Evolutionary conservation across 2,888 invertebrate genomes (phyloP), one percentile per base, ranked within the genome.

Genomic region (Lasioglossum villosulum): DNA sequence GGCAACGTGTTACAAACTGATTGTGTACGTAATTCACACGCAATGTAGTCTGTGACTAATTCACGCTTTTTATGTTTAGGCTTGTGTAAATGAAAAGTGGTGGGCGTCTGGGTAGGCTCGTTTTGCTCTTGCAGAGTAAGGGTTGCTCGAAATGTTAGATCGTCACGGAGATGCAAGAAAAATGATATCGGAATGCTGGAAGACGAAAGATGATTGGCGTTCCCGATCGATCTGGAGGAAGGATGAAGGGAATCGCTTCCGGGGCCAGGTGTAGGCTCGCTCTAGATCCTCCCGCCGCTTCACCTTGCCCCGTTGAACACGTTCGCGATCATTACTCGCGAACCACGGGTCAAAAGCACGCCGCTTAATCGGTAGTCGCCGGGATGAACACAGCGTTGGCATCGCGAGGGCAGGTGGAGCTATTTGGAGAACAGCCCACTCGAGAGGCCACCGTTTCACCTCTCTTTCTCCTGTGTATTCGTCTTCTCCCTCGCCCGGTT

Each of bases 351-450:
- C 74, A 88, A 85, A 90, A 90, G 86, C 84, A 83, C 83, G 78
- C 59, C 78, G 75, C 56, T 79, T 83, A 81, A 83, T 83, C 83
- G 84, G 73, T 70, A 73, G 77, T 75, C 72, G 68, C 79, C 75
- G 90, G 84, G 88, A 90, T 87, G 90, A 90, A 83, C 73, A 75
- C 76, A 80, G 84, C 83, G 87, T 86, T 84, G 86, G 83, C 82
- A 81, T 89, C 88, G 88, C 83, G 89, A 92, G 93, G 93, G 93
- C 93, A 93, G 94, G 93, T 93, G 93, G 94, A 93, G 93, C 93
- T 93, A 93, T 93, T 94, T 93, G 93, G 93, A 93, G 93, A 94
- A 93, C 93, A 90, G 93, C 93, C 93, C 94, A 93, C 93, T 93
- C 88, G 88, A 90, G 91, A 86, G 85, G 86, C 87, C 86, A 88